A percentile compares a stretch with the other conserved stretches of the same genome.
phyloP scores from a whole-genome alignment of 2,797 vertebrate species.

The Coccyzus lansbergi region DNA sequence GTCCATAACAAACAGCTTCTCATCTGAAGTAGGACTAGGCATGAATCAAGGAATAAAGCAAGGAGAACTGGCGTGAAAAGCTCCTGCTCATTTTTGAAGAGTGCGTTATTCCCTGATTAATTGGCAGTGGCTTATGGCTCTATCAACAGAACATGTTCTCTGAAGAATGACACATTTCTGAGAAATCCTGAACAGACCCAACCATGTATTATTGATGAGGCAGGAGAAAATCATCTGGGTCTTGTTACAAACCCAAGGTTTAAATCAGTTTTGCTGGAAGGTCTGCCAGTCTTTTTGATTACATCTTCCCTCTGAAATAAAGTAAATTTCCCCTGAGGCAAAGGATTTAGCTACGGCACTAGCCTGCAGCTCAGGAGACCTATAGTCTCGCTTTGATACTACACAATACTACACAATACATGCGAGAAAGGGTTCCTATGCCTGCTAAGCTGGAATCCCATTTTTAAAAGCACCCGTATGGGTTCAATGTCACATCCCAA shows the following conservation, averaged over 20 bases:
- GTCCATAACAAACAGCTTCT: not conserved
- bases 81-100: constrained; percentile 8
- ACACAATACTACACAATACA: not conserved
- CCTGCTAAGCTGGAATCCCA: not conserved
- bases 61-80: constrained; percentile 21
- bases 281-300: not conserved
- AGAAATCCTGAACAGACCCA: not conserved
- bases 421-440: not conserved
- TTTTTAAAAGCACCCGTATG: not conserved
- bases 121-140: constrained; percentile 23
- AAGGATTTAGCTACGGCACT: not conserved
- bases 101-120: constrained; percentile 13
- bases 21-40: not conserved
- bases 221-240: not conserved
- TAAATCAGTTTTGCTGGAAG: constrained; percentile 8
- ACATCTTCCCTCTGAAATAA: not conserved
- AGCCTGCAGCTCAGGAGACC: not conserved
- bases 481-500: not conserved
- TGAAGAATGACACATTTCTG: not conserved
- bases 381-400: not conserved
- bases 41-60: constrained; percentile 35
- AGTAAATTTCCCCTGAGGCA: not conserved
- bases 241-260: not conserved
- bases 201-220: not conserved
- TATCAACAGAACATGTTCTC: not conserved